phyloP scores from a whole-genome alignment of 1,140 invertebrate genomes.

The Listronotus bonariensis region DNA sequence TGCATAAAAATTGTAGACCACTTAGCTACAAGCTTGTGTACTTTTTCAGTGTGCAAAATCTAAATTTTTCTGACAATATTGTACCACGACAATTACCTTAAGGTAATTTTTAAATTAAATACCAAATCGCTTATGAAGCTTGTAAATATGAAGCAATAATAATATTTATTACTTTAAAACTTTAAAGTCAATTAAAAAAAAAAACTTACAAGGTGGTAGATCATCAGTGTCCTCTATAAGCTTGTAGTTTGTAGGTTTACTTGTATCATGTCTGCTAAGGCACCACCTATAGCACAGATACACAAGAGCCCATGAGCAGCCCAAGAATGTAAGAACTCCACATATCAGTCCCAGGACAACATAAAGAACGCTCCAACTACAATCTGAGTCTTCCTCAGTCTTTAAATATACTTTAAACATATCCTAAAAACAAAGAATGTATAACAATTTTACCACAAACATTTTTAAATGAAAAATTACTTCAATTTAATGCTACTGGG shows the following conservation, averaged over 20 bases:
- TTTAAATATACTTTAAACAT: conserved; percentile 64
- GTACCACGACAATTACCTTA: no score
- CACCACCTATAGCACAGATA: conserved; percentile 69
- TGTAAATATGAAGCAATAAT: no score
- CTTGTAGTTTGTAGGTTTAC: conserved; percentile 64
- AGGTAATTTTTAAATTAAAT: no score
- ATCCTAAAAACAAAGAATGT: conserved; percentile 38
- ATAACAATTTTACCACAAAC: not conserved
- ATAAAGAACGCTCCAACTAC: conserved; percentile 89
- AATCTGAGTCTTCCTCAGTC: conserved; percentile 70
- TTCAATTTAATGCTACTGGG: no score
- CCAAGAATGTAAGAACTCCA: conserved; percentile 66
- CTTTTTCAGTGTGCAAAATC: no score
- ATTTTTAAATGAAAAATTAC: not conserved
- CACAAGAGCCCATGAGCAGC: conserved; percentile 70
- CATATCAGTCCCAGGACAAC: conserved; percentile 77
- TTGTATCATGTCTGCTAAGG: conserved; percentile 54
- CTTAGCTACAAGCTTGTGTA: no score
- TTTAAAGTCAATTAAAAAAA: no score
- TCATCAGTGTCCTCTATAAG: conserved; percentile 66
- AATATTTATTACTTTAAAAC: no score
- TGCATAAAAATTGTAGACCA: no score
- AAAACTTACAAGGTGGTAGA: conserved; percentile 59
- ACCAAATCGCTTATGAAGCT: no score
- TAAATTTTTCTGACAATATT: no score